A percentile compares a stretch with the other conserved stretches of the same genome.
phyloP scores from a whole-genome alignment of 2,888 invertebrate genomes.

The Tachystola acroxantha region DNA sequence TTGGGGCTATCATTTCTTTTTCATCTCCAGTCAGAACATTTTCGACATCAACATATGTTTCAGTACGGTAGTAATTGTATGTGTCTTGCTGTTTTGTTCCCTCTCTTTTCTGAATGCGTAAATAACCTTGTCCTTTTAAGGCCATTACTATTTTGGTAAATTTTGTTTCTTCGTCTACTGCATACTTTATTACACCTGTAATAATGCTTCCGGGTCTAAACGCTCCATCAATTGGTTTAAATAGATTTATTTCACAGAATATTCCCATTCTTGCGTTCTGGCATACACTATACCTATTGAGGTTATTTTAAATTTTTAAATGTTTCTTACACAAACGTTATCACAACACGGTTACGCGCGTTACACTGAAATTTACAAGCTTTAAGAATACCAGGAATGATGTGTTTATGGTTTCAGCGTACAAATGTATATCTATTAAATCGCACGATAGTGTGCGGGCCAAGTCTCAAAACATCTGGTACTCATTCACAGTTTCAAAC shows the following conservation, averaged over 20 bases:
- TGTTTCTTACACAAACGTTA: no score
- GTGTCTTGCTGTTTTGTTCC: no score
- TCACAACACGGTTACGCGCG: no score
- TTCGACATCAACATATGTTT: slow-evolving; percentile 24
- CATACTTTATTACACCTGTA: slow-evolving; percentile 20
- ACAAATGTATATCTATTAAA: no score
- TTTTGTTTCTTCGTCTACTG: slow-evolving; percentile 18
- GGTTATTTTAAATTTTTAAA: no score
- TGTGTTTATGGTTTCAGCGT: no score
- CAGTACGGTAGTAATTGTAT: slow-evolving; percentile 13
- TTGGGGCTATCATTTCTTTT: slow-evolving; percentile 12
- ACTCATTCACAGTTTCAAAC: no score
- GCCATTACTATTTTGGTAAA: slow-evolving; percentile 20
- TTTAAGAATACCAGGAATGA: no score
- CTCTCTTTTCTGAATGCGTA: slow-evolving; percentile 1
- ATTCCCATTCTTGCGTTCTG: slow-evolving; percentile 21
- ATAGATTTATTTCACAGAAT: slow-evolving; percentile 20
- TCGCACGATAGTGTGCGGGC: no score
- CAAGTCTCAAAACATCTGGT: no score
- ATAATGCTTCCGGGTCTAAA: slow-evolving; percentile 19
- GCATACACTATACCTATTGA: no score
- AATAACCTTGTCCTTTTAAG: slow-evolving; percentile 20
- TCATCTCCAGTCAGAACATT: slow-evolving; percentile 14
- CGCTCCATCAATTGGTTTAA: slow-evolving; percentile 12
- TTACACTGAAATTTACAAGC: no score